Evolutionary conservation across 2,113 vertebrate species (phyloP), one percentile per base, ranked within the genome.

Genomic region (Takifugu flavidus): DNA sequence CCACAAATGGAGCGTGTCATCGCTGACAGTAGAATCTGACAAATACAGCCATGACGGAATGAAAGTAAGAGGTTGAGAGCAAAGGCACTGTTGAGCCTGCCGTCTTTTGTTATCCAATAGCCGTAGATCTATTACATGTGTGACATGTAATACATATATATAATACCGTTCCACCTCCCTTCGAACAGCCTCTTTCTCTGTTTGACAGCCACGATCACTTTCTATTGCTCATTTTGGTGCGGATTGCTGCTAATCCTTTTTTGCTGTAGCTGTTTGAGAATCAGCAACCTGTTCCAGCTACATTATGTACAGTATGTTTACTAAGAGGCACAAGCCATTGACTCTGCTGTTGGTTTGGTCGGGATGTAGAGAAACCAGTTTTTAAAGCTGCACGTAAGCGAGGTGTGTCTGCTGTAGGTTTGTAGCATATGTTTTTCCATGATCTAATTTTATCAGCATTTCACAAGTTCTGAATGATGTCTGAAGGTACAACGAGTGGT

Each of bases 341-440:
- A 51, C 42, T 74, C 67, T 67, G 34, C 27, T 56, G 27, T 54
- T 69, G 59, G 72, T 62, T 64, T 72, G 14, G 50, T 62, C 15
- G 79, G 47, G 67, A 84, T 80, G 80, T 27, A 42, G 86, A 49
- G 31, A 65, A 90, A 90, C 89, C 82, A 62, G 88, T 92, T 90
- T 72, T 6, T 28, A 20, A 49, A 39, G 34, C 34, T 39, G 34
- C 34, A 62, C 61, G 4, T 45, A 76, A 62, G 78, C 50, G 72
- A 75, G 81, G 76, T 53, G 10, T 29, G 52, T 80, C 34, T 39
- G 34, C 34, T 39, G 34, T 39, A 39, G 34, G 34, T 39, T 39
- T 11, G 34, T 39, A 39, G 34, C 11, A 39, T 39, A 45, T 20
- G 20, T 11, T 14, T 4, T 45, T 45, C 4, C 14, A 11, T 45